Conservation (phyloP, 2,888 invertebrate species). For the Bruchidius siliquastri region DNA sequence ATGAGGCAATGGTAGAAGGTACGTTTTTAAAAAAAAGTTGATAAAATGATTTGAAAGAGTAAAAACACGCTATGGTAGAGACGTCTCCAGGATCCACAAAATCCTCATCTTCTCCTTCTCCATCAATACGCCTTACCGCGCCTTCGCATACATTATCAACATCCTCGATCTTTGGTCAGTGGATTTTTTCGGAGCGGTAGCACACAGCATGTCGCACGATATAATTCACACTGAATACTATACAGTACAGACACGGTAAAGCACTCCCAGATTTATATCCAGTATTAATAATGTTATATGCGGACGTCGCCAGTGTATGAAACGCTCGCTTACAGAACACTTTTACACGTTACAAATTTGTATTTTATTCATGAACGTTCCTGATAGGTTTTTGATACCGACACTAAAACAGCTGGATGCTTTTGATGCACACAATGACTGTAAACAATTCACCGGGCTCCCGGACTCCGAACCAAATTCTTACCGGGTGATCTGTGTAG, state of each 20-base stretch:
- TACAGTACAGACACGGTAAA: constrained; percentile 25
- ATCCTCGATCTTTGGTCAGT: not conserved
- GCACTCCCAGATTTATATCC: not conserved
- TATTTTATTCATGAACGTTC: constrained; percentile 41
- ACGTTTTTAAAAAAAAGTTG: no score
- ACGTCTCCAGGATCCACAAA: no score
- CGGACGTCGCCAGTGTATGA: constrained; percentile 28
- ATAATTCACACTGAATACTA: constrained; percentile 16
- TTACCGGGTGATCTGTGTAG: not conserved
- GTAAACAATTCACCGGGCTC: constrained; percentile 31
- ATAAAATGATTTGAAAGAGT: no score
- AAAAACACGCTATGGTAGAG: no score
- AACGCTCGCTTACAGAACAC: constrained; percentile 24
- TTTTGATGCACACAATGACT: constrained; percentile 31
- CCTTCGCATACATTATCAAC: not conserved
- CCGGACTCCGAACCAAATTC: constrained; percentile 16
- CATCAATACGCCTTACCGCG: no score
- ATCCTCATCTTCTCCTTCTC: no score
- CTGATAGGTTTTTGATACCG: constrained; percentile 39
- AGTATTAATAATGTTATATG: constrained; percentile 36
- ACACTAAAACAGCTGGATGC: constrained; percentile 32
- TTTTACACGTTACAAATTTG: constrained; percentile 42
- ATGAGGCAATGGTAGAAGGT: no score
- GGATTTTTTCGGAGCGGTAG: not conserved
- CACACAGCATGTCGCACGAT: not conserved